A percentile compares a stretch with the other conserved stretches of the same genome.
Evolutionary conservation across 2,113 vertebrate species (phyloP).

Genomic region (Numida meleagris): DNA sequence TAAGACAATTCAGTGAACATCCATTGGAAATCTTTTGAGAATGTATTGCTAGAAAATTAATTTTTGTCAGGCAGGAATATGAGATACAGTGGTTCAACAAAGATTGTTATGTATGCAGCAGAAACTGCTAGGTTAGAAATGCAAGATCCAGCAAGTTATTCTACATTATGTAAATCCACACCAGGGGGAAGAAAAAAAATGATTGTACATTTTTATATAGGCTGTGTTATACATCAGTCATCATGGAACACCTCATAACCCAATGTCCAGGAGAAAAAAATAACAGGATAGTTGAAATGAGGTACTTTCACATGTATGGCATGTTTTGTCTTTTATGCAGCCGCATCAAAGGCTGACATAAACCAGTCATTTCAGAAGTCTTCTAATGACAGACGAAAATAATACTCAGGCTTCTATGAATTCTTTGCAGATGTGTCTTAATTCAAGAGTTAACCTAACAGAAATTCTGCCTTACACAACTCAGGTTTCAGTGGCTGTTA

Average conservation of each 20-base stretch:
- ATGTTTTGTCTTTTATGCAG: background rate
- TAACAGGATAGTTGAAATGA: background rate
- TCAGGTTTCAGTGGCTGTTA: conserved; percentile 4
- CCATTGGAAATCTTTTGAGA: background rate
- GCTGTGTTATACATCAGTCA: background rate
- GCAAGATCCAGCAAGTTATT: background rate
- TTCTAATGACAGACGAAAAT: background rate
- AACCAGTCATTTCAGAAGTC: background rate
- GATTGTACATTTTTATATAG: background rate
- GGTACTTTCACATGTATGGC: background rate
- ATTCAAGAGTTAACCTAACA: background rate
- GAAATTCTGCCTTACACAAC: background rate
- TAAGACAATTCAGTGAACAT: background rate
- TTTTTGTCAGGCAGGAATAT: background rate
- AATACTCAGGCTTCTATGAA: background rate
- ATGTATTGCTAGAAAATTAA: background rate
- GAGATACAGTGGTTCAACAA: background rate
- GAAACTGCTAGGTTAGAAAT: background rate
- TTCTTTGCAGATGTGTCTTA: background rate
- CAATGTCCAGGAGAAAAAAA: background rate
- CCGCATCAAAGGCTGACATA: conserved; percentile 4
- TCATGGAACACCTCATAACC: background rate
- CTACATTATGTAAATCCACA: background rate
- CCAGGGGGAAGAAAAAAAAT: accelerated
- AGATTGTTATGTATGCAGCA: background rate